These are phyloP conservation scores for Hiodon alosoides DNA, from an alignment of 2,113 vertebrate species.

Conservation along the genomic window DNA sequence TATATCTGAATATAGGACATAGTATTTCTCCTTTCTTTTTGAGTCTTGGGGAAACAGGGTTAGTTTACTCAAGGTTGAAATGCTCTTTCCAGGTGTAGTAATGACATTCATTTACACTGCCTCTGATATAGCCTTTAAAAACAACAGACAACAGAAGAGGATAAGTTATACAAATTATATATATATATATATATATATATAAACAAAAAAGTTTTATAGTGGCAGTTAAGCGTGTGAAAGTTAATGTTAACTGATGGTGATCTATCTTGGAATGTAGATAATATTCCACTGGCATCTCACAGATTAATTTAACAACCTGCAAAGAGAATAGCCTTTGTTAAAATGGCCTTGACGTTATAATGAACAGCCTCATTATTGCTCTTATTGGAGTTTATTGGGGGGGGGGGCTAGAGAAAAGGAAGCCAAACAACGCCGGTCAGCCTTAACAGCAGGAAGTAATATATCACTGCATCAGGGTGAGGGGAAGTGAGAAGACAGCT, in stretches of 20 bases:
- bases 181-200: too few relatives aligned
- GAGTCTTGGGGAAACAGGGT: too few relatives aligned
- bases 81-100: too few relatives aligned
- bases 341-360: slow-evolving; percentile 31
- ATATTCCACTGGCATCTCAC: neutral
- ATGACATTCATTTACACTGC: too few relatives aligned
- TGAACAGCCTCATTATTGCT: slow-evolving; percentile 22
- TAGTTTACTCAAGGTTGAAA: too few relatives aligned
- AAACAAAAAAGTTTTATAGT: slow-evolving; percentile 31
- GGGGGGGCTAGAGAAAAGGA: too few relatives aligned
- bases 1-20: too few relatives aligned
- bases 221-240: slow-evolving; percentile 15
- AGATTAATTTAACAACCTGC: slow-evolving; percentile 19
- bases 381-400: neutral
- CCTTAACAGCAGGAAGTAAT: neutral
- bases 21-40: too few relatives aligned
- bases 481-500: neutral
- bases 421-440: slow-evolving; percentile 2
- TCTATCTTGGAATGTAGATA: slow-evolving; percentile 19
- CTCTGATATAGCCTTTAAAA: too few relatives aligned
- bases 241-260: slow-evolving; percentile 31
- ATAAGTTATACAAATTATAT: too few relatives aligned
- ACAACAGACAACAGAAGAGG: too few relatives aligned
- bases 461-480: too few relatives aligned
- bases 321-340: slow-evolving; percentile 28